Conservation (phyloP, 2,888 invertebrate genomes). For the Drosophila aldrichi region DNA sequence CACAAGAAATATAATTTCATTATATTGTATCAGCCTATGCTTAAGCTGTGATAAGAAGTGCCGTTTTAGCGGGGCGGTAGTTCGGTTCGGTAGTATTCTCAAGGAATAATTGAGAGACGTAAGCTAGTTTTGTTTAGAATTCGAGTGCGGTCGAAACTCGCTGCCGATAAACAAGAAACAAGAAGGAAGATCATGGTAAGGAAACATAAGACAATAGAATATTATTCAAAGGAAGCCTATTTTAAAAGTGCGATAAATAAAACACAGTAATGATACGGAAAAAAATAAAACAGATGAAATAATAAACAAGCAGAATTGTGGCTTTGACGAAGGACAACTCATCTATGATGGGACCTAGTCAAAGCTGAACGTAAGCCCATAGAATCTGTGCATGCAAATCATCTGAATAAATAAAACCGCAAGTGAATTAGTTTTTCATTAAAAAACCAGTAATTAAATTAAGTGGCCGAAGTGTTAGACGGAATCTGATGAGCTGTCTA, state of each 20-base stretch:
- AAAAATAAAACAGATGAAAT: too few relatives aligned
- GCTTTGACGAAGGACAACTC: background rate
- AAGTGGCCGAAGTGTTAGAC: background rate
- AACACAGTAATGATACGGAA: background rate
- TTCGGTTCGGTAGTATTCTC: too few relatives aligned
- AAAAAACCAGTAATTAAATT: conserved; percentile 6
- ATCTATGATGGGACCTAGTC: background rate
- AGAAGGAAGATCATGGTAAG: background rate
- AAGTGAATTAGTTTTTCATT: conserved; percentile 8
- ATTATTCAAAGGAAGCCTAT: too few relatives aligned
- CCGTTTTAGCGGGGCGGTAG: too few relatives aligned
- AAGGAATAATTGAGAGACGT: too few relatives aligned
- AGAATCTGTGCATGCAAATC: background rate
- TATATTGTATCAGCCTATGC: too few relatives aligned
- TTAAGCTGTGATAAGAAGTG: too few relatives aligned
- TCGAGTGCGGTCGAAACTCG: too few relatives aligned
- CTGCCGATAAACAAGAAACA: background rate
- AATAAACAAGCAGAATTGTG: accelerated
- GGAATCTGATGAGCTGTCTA: conserved; percentile 26
- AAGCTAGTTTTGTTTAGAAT: too few relatives aligned
- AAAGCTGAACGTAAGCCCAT: background rate
- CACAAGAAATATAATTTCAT: too few relatives aligned
- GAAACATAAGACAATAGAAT: too few relatives aligned
- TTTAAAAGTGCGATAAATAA: background rate
- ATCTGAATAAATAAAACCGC: background rate